Conservation (phyloP, 2,113 vertebrate genomes). For the Mobula hypostoma region DNA sequence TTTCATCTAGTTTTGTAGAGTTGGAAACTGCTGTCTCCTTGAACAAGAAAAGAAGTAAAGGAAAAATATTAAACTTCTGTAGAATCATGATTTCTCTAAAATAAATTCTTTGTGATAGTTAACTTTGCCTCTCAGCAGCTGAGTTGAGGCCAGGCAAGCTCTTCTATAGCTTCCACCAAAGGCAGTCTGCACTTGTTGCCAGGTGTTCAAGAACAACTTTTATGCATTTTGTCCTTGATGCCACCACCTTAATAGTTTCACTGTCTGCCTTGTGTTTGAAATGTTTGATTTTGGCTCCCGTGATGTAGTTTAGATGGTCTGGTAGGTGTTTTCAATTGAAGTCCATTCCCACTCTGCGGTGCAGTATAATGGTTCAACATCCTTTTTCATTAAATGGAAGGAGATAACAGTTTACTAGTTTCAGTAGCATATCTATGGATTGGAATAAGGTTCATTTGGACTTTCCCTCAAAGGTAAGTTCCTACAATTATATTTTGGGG, state of each 20-base stretch:
- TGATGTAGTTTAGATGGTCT: background rate
- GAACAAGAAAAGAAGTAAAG: too few species aligned
- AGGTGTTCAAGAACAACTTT: background rate
- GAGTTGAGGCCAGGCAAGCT: background rate
- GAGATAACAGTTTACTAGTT: background rate
- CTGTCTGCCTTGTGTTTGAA: background rate
- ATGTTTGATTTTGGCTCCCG: background rate
- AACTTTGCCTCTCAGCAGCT: too few species aligned
- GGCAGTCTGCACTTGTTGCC: background rate
- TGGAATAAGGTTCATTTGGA: background rate
- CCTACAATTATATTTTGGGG: background rate
- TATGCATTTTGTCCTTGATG: background rate
- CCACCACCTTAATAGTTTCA: background rate
- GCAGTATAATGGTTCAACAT: background rate
- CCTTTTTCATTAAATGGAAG: background rate
- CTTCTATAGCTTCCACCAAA: too few species aligned
- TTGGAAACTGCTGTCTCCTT: too few species aligned
- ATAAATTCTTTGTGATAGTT: too few species aligned
- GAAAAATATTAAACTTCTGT: too few species aligned
- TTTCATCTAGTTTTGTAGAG: too few species aligned
- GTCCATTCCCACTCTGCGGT: background rate
- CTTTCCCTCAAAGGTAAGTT: background rate
- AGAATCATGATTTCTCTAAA: too few species aligned
- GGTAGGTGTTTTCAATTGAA: background rate
- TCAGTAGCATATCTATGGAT: background rate